Percentiles rank a stretch among this genome's conserved stretches.
These are phyloP conservation scores for Urocolius indicus DNA, from an alignment of 2,113 vertebrate genomes.

Conservation along the genomic window DNA sequence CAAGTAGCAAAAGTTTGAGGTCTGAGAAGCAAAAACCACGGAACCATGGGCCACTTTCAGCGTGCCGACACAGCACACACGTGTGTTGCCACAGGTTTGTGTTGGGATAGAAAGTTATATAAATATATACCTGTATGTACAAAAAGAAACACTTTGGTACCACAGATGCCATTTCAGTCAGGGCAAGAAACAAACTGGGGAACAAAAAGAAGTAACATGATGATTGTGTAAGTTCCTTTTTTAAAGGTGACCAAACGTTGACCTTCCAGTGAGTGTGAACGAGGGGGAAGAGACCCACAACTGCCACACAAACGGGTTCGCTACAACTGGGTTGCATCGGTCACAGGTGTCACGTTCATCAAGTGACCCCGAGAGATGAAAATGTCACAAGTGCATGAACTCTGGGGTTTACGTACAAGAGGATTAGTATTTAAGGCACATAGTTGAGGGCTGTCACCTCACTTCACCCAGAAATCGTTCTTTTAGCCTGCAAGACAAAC, in stretches of 20 bases:
- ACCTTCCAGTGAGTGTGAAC: background rate
- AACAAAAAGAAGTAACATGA: background rate
- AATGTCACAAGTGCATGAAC: background rate
- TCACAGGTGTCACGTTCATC: background rate
- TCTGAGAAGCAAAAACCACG: background rate
- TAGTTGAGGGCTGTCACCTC: background rate
- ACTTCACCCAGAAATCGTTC: background rate
- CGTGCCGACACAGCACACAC: background rate
- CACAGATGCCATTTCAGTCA: background rate
- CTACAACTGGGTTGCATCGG: background rate
- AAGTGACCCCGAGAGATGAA: background rate
- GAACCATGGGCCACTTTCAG: background rate
- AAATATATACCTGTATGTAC: slow-evolving; percentile 19
- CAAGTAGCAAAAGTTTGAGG: background rate
- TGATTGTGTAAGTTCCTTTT: background rate
- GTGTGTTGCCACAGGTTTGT: background rate
- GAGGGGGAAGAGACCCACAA: background rate
- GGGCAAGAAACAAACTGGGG: background rate
- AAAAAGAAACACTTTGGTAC: slow-evolving; percentile 47
- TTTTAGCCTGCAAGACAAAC: background rate
- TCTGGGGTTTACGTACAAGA: background rate
- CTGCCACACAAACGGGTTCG: background rate
- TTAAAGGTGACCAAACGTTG: background rate
- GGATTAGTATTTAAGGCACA: background rate
- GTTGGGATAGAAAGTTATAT: background rate